These are phyloP conservation scores for Pandemis cinnamomeana DNA, from an alignment of 2,888 invertebrate genomes.

Conservation along the genomic window DNA sequence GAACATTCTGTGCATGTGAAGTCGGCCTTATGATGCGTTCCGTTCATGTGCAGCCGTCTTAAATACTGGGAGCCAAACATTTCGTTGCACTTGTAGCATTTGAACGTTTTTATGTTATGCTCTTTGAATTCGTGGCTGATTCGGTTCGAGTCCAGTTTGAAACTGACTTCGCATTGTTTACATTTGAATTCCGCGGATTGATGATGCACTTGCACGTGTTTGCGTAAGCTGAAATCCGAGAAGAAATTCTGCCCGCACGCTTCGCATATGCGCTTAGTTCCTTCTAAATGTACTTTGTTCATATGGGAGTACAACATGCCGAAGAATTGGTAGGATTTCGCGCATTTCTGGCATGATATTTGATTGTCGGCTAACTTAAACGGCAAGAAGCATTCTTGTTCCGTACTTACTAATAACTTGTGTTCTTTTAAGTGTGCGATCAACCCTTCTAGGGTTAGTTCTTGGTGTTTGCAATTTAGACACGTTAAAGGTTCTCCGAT, in stretches of 20 bases:
- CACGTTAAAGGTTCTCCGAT: slow-evolving; percentile 21
- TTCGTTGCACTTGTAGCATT: slow-evolving; percentile 42
- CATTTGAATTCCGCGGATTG: slow-evolving; percentile 30
- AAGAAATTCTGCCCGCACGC: slow-evolving; percentile 40
- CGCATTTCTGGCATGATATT: slow-evolving; percentile 40
- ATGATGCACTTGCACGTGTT: slow-evolving; percentile 37
- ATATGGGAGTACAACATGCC: slow-evolving; percentile 37
- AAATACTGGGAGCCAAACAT: slow-evolving; percentile 35
- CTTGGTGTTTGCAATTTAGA: slow-evolving; percentile 24
- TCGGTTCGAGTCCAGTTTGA: slow-evolving; percentile 30
- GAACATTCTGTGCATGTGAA: slow-evolving; percentile 36
- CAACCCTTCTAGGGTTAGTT: slow-evolving; percentile 13
- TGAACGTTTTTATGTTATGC: slow-evolving; percentile 35
- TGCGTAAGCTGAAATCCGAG: slow-evolving; percentile 38
- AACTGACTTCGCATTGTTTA: slow-evolving; percentile 1
- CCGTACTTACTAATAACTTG: slow-evolving; percentile 25
- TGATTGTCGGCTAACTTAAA: slow-evolving; percentile 39
- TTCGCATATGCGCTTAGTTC: slow-evolving; percentile 39
- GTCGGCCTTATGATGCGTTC: slow-evolving; percentile 28
- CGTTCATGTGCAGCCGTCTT: slow-evolving; percentile 25
- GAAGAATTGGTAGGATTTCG: slow-evolving; percentile 35
- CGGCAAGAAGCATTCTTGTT: slow-evolving; percentile 38
- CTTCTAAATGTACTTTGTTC: slow-evolving; percentile 37
- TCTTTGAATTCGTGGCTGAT: slow-evolving; percentile 39
- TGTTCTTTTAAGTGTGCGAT: slow-evolving; percentile 28